Conservation (phyloP, 2,113 vertebrate genomes). For the Atrichornis clamosus region DNA sequence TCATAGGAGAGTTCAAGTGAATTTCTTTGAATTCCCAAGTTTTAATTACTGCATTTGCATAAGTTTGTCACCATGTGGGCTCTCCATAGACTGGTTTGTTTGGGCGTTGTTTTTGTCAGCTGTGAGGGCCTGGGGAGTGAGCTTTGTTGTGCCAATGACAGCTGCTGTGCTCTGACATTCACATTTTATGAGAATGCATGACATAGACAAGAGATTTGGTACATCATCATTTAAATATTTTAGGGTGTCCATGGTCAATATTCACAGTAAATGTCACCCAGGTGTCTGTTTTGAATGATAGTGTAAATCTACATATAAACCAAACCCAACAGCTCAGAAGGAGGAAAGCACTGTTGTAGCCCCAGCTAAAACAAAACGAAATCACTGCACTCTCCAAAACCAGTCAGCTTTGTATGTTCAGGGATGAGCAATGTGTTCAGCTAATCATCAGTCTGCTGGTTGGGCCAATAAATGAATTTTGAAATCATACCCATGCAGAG, state of each 20-base stretch:
- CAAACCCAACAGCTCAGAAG: background rate
- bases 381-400: background rate
- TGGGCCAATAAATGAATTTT: background rate
- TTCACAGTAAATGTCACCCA: background rate
- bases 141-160: background rate
- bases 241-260: background rate
- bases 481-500: background rate
- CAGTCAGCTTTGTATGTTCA: background rate
- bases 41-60: constrained; percentile 63
- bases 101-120: background rate
- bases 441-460: rapidly evolving
- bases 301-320: background rate
- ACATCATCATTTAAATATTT: background rate
- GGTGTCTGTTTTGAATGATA: background rate
- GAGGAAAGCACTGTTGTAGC: background rate
- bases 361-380: background rate
- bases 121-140: background rate
- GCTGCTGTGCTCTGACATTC: background rate
- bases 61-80: background rate
- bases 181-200: background rate
- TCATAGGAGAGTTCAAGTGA: constrained; percentile 1
- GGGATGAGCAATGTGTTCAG: background rate
- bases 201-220: background rate
- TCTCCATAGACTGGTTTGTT: background rate
- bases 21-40: constrained; percentile 40